Percentiles rank a stretch among this genome's conserved stretches.
Evolutionary conservation across 1,140 invertebrate genomes (phyloP).

Genomic region (Apis laboriosa): DNA sequence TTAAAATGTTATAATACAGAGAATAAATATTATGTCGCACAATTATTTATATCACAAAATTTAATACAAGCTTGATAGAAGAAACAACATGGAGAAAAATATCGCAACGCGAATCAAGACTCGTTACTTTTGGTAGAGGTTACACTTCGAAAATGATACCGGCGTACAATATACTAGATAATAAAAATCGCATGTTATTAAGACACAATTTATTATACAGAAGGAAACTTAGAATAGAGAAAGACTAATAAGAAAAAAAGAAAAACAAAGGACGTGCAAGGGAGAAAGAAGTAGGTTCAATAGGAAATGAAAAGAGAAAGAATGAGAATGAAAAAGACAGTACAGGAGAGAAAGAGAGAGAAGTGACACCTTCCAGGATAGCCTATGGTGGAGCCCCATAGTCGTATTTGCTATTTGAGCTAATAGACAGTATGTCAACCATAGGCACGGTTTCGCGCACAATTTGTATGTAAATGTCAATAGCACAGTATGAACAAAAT

Average conservation of each 20-base stretch:
- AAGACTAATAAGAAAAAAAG: constrained; percentile 54
- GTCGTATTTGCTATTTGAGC: constrained; percentile 66
- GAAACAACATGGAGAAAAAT: constrained; percentile 47
- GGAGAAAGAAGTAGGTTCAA: constrained; percentile 33
- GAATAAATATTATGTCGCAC: background rate
- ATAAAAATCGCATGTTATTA: constrained; percentile 53
- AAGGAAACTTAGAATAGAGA: constrained; percentile 57
- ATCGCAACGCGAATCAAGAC: constrained; percentile 39
- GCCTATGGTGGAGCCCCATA: constrained; percentile 73
- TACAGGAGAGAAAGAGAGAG: constrained; percentile 50
- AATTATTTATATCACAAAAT: constrained; percentile 13
- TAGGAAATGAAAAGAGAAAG: constrained; percentile 35
- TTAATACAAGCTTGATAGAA: constrained; percentile 7
- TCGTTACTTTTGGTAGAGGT: constrained; percentile 51
- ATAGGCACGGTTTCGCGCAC: constrained; percentile 64
- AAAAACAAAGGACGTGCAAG: constrained; percentile 38
- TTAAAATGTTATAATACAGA: background rate
- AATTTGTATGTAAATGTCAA: constrained; percentile 51
- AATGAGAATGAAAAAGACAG: constrained; percentile 36
- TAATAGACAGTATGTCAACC: constrained; percentile 67
- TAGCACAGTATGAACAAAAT: constrained; percentile 60
- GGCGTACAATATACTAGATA: constrained; percentile 40
- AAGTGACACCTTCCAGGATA: constrained; percentile 72
- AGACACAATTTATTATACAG: constrained; percentile 48
- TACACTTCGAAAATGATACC: constrained; percentile 55